Conservation (phyloP, 2,888 invertebrate species). For the Erebia epiphron region DNA sequence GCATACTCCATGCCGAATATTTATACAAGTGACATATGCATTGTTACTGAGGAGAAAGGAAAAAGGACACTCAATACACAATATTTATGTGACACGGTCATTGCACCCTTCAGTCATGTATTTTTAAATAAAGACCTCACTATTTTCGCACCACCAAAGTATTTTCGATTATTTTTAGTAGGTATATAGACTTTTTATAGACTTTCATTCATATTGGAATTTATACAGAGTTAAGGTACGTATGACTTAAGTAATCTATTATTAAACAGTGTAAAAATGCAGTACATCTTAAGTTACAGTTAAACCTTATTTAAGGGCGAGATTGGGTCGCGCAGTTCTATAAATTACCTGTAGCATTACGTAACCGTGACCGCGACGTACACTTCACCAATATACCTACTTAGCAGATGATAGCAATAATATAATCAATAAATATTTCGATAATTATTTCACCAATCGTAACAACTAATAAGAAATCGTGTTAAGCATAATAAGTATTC, state of each 20-base stretch:
- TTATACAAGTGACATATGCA: conserved; percentile 40
- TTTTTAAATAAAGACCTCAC: not conserved
- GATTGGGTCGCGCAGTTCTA: too few relatives aligned
- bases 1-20: conserved; percentile 39
- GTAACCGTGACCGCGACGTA: too few relatives aligned
- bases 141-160: not conserved
- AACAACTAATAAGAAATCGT: not conserved
- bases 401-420: not conserved
- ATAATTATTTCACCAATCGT: not conserved
- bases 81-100: conserved; percentile 16
- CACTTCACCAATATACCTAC: too few relatives aligned
- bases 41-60: conserved; percentile 29
- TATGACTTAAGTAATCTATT: too few relatives aligned
- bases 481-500: not conserved
- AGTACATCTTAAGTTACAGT: too few relatives aligned
- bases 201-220: too few relatives aligned
- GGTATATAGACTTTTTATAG: not conserved
- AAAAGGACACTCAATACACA: conserved; percentile 14
- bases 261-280: too few relatives aligned
- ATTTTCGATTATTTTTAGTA: not conserved
- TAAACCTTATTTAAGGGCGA: too few relatives aligned
- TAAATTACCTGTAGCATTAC: too few relatives aligned
- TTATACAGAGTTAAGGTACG: too few relatives aligned
- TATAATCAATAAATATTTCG: not conserved
- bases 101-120: not conserved